Percentiles rank a stretch among this genome's conserved stretches.
Evolutionary conservation across 2,888 invertebrate genomes (phyloP).

Genomic region (Bruchidius siliquastri): DNA sequence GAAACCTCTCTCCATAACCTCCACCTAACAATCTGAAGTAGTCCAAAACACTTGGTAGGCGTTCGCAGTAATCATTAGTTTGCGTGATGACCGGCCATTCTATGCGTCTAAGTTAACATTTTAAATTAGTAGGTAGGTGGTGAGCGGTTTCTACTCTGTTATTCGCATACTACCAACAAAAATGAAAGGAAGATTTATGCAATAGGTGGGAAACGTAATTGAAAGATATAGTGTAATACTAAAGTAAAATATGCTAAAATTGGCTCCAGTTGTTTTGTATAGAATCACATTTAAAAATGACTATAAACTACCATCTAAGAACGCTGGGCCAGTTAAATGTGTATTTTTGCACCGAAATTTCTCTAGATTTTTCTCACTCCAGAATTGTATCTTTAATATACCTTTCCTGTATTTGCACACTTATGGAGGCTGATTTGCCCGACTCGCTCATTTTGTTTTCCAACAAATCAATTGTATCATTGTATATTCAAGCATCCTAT

Average conservation of each 20-base stretch:
- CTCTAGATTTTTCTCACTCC: no score
- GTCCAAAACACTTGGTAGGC: neutral
- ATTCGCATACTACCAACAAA: neutral
- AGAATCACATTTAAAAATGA: no score
- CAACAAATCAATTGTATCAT: no score
- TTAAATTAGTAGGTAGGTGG: neutral
- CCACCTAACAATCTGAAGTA: neutral
- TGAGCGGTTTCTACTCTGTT: neutral
- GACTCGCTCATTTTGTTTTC: no score
- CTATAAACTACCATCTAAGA: no score
- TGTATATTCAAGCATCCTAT: no score
- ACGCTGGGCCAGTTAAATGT: no score
- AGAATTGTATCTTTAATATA: no score
- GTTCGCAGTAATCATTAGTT: neutral
- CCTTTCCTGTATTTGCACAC: no score
- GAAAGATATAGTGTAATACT: neutral
- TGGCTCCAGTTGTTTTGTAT: no score
- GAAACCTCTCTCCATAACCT: neutral
- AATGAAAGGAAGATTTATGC: neutral
- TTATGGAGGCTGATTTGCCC: no score
- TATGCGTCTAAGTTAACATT: neutral
- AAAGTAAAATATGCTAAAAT: neutral
- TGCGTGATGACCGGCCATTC: neutral
- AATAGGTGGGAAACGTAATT: neutral
- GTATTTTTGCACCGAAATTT: no score